Percentiles rank a stretch among this genome's conserved stretches.
These are phyloP conservation scores for Psophia crepitans DNA, from an alignment of 2,113 vertebrate genomes.

Conservation along the genomic window DNA sequence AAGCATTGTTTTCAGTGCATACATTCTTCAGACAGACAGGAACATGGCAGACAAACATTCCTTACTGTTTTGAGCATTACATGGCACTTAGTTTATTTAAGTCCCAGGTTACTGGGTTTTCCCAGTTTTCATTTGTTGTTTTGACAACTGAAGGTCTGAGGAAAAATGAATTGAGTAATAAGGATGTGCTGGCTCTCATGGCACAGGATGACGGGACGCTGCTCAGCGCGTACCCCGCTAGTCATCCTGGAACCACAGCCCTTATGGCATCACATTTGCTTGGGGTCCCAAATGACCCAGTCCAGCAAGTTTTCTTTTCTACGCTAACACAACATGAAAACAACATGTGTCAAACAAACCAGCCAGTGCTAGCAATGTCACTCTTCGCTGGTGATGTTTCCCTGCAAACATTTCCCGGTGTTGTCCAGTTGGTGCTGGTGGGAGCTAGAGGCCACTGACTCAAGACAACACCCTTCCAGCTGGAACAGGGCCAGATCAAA, in stretches of 20 bases:
- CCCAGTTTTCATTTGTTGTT: constrained; percentile 2
- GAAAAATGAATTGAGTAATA: not conserved
- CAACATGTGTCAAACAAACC: not conserved
- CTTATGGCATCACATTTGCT: not conserved
- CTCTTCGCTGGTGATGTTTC: not conserved
- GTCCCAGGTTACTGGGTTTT: not conserved
- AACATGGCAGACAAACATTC: constrained; percentile 40
- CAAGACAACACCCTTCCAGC: not conserved
- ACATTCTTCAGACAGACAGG: constrained; percentile 65
- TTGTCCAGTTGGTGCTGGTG: not conserved
- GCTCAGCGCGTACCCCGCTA: not conserved
- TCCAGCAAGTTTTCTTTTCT: not conserved
- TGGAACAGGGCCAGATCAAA: not conserved
- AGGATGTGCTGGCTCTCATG: not conserved
- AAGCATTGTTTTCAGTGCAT: constrained; percentile 75
- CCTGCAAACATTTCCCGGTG: not conserved
- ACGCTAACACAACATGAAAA: not conserved
- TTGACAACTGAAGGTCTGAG: not conserved
- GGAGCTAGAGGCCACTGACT: not conserved
- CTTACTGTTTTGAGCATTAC: not conserved
- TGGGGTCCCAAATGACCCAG: not conserved
- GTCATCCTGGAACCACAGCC: not conserved
- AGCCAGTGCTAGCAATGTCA: not conserved
- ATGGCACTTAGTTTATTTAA: not conserved
- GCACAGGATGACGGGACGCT: not conserved